Base-by-base conservation (phyloP, 2,113 vertebrate genomes). In the Oreotragus oreotragus region DNA sequence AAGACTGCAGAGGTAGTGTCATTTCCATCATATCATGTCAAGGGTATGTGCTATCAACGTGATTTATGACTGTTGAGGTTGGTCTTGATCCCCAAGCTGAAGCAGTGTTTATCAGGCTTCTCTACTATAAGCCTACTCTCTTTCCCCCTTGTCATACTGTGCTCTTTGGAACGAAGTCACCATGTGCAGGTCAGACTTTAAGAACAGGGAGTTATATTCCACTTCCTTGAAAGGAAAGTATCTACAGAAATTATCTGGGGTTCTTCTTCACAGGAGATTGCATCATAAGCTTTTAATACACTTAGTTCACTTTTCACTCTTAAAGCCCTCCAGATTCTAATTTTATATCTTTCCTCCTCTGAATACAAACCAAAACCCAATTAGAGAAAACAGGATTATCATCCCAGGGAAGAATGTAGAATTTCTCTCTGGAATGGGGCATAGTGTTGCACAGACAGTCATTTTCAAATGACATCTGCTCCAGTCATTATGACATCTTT, bases 381-480 rank as follows among this genome's bases (percentile, higher is more conserved):
- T 81, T 55, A 90, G 28, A 76, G 60, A 79, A 87, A 83, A 58
- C 10, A 92, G 85, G 77, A 84, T 81, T 66, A 79, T 90, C 30
- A 90, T 47, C 28, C 19, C 81, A 79, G 49, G 23, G 21, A 64
- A 92, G 23, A 81, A 83, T 43, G 66, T 80, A 39, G 45, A 49
- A 30, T 43, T 30, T 80, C 17, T 88, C 77, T 93, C 33, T 55
- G 47, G 81, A 94, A 88, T 47, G 33, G 16, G 55, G 49, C 36
- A 70, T 15, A 55, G 1, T 60, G 1, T 62, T 51, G 11, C 33
- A 2, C 9, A 64, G 33, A 83, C 7, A 36, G 28, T 84, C n/a
- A 85, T 70, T 91, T 96, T 92, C 88, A 86, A 85, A 53, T 90
- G 60, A 88, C 80, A 85, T 88, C 57, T 19, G 30, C 51, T 92